phyloP scores from a whole-genome alignment of 2,888 invertebrate genomes.

The Poecilobothrus nobilitatus region DNA sequence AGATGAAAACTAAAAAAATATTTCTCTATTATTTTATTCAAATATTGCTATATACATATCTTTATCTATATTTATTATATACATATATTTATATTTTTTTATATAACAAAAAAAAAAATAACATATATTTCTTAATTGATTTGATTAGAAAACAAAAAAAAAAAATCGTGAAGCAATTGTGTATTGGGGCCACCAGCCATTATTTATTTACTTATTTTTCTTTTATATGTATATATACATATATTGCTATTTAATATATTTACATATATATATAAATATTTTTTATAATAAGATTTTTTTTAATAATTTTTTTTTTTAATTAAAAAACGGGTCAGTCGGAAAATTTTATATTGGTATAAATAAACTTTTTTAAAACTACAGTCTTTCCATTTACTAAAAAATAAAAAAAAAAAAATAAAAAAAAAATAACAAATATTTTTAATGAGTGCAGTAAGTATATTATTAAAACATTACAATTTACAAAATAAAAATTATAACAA shows the following conservation, averaged over 20 bases:
- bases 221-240: neutral
- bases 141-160: constrained; percentile 19
- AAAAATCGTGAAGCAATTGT: constrained; percentile 46
- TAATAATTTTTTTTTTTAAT: neutral
- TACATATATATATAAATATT: neutral
- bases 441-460: too few species aligned
- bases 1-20: too few species aligned
- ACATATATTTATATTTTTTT: neutral
- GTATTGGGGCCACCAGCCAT: constrained; percentile 43
- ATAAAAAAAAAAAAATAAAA: too few species aligned
- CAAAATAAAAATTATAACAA: too few species aligned
- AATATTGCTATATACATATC: too few species aligned
- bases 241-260: neutral
- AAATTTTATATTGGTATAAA: neutral
- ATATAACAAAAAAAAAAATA: neutral
- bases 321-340: neutral
- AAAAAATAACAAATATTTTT: too few species aligned
- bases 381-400: neutral
- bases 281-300: neutral
- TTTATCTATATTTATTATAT: too few species aligned
- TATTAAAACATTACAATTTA: too few species aligned
- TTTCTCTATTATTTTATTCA: too few species aligned
- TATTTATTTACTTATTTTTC: neutral
- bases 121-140: neutral
- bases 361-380: neutral